Percentiles rank a stretch among this genome's conserved stretches.
Evolutionary conservation across 2,797 vertebrate species (phyloP).

Genomic region (Eulemur rubriventer): DNA sequence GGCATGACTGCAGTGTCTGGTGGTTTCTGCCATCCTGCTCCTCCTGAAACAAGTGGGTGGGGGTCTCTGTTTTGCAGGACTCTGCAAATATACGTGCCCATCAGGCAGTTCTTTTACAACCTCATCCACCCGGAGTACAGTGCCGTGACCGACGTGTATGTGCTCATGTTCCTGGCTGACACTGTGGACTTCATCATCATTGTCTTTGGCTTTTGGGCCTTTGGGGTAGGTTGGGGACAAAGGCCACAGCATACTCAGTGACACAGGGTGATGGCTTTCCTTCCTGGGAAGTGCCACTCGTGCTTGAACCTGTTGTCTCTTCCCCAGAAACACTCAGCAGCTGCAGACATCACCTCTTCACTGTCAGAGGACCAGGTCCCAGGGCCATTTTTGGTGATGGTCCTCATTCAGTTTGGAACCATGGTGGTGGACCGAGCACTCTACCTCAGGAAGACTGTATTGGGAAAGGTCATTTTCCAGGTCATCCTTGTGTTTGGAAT

Average conservation of each 20-base stretch:
- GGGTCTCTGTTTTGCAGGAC: slow-evolving; percentile 85
- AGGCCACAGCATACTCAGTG: rapidly evolving
- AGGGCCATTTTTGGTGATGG: slow-evolving; percentile 97
- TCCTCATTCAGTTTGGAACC: slow-evolving; percentile 98
- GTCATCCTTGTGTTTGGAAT: slow-evolving; percentile 98
- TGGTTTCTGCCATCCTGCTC: background rate
- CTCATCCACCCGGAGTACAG: slow-evolving; percentile 99
- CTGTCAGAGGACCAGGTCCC: slow-evolving; percentile 98
- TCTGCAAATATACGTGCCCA: slow-evolving; percentile 94
- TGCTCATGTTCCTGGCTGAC: slow-evolving; percentile 98
- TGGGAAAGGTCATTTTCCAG: slow-evolving; percentile 98
- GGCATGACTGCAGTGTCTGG: background rate
- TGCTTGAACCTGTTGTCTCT: slow-evolving; percentile 38
- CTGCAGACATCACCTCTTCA: slow-evolving; percentile 97
- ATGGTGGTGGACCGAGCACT: slow-evolving; percentile 99
- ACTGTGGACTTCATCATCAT: slow-evolving; percentile 99
- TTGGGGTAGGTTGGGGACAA: slow-evolving; percentile 91
- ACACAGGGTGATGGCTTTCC: background rate
- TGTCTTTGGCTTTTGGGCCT: slow-evolving; percentile 98
- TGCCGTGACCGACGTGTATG: slow-evolving; percentile 98
- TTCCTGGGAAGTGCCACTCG: background rate
- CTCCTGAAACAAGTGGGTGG: background rate
- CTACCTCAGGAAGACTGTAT: slow-evolving; percentile 97
- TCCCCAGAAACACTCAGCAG: slow-evolving; percentile 96
- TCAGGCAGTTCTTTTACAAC: slow-evolving; percentile 97